Percentiles rank a stretch among this genome's conserved stretches.
Evolutionary conservation across 2,113 vertebrate species (phyloP).

Genomic region (Mirza zaza): DNA sequence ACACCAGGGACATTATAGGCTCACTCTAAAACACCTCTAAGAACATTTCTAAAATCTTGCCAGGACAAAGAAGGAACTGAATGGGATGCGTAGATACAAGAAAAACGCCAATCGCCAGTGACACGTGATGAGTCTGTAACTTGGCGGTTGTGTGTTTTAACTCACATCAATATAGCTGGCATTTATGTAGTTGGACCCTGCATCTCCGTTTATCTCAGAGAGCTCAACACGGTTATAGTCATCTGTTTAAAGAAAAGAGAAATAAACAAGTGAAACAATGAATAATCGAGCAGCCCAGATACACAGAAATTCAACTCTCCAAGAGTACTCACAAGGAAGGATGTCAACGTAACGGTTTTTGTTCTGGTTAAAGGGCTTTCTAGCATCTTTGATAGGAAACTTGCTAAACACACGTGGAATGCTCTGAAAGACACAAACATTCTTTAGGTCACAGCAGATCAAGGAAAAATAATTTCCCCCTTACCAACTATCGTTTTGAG

Average conservation of each 20-base stretch:
- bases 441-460: not conserved
- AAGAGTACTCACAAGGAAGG: slow-evolving; percentile 92
- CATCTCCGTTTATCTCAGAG: slow-evolving; percentile 85
- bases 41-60: not conserved
- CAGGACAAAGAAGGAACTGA: not conserved
- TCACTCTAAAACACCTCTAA: not conserved
- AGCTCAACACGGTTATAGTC: slow-evolving; percentile 95
- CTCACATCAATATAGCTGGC: slow-evolving; percentile 96
- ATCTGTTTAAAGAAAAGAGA: slow-evolving; percentile 83
- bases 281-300: not conserved
- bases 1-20: not conserved
- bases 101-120: not conserved
- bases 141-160: not conserved
- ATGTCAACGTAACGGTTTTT: slow-evolving; percentile 99
- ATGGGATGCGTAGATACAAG: not conserved
- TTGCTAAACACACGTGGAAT: slow-evolving; percentile 94
- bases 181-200: slow-evolving; percentile 95
- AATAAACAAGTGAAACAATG: not conserved
- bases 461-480: not conserved
- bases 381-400: slow-evolving; percentile 92
- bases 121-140: not conserved
- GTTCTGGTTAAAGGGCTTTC: slow-evolving; percentile 88
- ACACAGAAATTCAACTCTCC: not conserved
- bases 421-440: slow-evolving; percentile 86
- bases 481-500: not conserved